Evolutionary conservation across 2,888 invertebrate genomes (phyloP).

Genomic region (Philaethria dido): DNA sequence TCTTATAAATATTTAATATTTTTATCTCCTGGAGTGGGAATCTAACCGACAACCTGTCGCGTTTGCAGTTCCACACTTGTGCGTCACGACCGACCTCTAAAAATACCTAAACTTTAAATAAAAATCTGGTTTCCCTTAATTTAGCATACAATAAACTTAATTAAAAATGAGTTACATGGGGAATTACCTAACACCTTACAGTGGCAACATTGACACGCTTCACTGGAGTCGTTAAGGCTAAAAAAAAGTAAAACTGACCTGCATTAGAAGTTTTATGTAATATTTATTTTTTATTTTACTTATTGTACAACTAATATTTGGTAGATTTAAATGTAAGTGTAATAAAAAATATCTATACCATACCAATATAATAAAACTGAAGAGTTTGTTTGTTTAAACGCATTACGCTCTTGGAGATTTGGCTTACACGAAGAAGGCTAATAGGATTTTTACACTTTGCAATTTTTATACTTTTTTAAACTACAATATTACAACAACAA

Average conservation of each 20-base stretch:
- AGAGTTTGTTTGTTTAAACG: too few species aligned
- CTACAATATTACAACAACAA: too few species aligned
- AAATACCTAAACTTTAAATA: not conserved
- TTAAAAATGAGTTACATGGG: slow-evolving; percentile 10
- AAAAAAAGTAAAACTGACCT: slow-evolving; percentile 23
- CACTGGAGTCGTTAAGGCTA: slow-evolving; percentile 15
- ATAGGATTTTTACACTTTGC: too few species aligned
- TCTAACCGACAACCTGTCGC: too few species aligned
- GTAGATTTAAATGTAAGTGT: not conserved
- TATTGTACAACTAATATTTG: not conserved
- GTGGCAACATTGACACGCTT: slow-evolving; percentile 23
- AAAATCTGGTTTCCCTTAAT: not conserved
- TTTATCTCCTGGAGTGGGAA: too few species aligned
- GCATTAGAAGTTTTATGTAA: slow-evolving; percentile 20
- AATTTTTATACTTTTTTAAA: too few species aligned
- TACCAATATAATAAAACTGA: not conserved
- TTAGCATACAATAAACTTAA: not conserved
- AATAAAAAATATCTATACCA: too few species aligned
- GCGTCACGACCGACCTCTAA: too few species aligned
- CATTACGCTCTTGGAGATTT: too few species aligned
- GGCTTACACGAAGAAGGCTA: too few species aligned
- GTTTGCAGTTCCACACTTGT: too few species aligned
- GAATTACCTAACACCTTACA: slow-evolving; percentile 15
- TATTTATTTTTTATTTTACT: slow-evolving; percentile 8
- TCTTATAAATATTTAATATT: too few species aligned